Evolutionary conservation across 2,888 invertebrate species (phyloP), one percentile per base, ranked within the genome.

Genomic region (Choreutis nemorana): DNA sequence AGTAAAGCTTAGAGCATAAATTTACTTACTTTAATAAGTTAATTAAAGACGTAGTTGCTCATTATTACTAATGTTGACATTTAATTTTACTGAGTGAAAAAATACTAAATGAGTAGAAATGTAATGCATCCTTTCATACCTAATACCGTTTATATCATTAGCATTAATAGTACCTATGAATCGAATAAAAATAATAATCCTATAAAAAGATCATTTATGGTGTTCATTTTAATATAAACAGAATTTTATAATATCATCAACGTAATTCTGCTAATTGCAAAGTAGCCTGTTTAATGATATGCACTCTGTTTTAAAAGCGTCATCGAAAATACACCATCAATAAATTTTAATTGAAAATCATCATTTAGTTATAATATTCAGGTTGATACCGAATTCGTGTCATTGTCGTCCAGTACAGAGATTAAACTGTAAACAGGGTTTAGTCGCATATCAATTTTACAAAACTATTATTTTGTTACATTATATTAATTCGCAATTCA

Each of bases 351-450:
- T 45, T 37, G 43, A 47, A 47, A 44, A 40, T 38, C 37, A 50
- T 53, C 48, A 63, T 63, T 62, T 56, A 51, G 49, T 50, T 53
- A 49, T 62, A 64, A 63, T 60, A 48, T 62, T 43, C 48, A 40
- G n/a, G 55, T 51, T 70, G 67, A 70, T 66, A 50, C 64, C 57
- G 45, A 59, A 56, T 53, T 63, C 75, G 75, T 75, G 75, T 63
- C 67, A 50, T 50, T 48, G 46, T 40, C 49, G 47, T 45, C 47
- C 51, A 48, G 45, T 45, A 52, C 41, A 42, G 62, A 67, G 73
- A 72, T 75, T 75, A 72, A 59, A 65, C 52, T 41, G 55, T 64
- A 71, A 71, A 72, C 60, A 70, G 58, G 60, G 51, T 66, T 71
- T 63, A 59, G 53, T 49, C 54, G 60, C 62, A 60, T 60, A 67